phyloP scores from a whole-genome alignment of 2,113 vertebrate genomes.

The Dasyurus viverrinus region DNA sequence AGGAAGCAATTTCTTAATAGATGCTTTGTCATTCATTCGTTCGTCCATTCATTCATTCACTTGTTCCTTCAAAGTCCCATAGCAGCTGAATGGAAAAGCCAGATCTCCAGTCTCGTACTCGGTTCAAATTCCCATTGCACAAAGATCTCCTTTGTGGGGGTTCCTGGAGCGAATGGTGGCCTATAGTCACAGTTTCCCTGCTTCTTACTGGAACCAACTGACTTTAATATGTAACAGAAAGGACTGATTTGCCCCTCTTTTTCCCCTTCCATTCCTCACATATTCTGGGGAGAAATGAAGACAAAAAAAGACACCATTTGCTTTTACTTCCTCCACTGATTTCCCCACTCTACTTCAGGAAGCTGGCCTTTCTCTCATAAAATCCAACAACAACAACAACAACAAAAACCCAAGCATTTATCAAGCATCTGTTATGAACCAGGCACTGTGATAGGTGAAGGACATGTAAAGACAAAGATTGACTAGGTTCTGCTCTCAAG shows the following conservation, averaged over 20 bases:
- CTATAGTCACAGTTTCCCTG: neutral
- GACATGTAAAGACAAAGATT: neutral
- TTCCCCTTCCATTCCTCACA: neutral
- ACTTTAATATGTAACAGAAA: neutral
- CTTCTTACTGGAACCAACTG: neutral
- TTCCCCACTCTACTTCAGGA: neutral
- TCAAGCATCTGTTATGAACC: neutral
- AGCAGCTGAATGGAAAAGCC: neutral
- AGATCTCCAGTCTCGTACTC: neutral
- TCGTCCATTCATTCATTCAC: neutral
- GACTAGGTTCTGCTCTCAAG: neutral
- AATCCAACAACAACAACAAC: neutral
- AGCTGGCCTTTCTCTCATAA: neutral
- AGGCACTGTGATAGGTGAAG: neutral
- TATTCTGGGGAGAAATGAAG: neutral
- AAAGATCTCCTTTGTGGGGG: neutral
- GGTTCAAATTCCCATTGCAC: neutral
- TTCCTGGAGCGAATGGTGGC: neutral
- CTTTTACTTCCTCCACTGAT: neutral
- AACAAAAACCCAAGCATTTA: neutral
- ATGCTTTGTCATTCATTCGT: neutral
- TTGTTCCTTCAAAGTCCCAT: neutral
- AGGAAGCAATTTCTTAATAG: neutral
- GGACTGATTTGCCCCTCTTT: no score
- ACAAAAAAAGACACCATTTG: neutral